Evolutionary conservation across 2,797 vertebrate genomes (phyloP).

Genomic region (Typhlichthys eigenmanni): DNA sequence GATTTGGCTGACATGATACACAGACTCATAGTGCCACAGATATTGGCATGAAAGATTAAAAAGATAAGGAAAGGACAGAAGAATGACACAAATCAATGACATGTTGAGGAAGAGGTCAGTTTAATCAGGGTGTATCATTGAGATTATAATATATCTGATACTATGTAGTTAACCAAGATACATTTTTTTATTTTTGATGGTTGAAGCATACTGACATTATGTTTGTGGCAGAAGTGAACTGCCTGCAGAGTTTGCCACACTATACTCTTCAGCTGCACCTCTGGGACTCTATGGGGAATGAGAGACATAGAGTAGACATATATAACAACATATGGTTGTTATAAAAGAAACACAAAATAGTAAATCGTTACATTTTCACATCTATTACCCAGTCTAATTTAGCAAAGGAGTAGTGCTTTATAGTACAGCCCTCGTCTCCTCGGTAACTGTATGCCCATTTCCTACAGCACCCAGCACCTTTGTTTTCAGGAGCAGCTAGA

Average conservation of each 20-base stretch:
- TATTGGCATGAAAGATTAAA: neutral
- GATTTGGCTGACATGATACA: slow-evolving; percentile 23
- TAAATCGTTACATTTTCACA: slow-evolving; percentile 14
- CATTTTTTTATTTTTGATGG: neutral
- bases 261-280: slow-evolving; percentile 90
- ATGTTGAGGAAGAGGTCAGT: too few relatives aligned
- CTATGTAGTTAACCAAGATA: neutral
- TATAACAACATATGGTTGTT: slow-evolving; percentile 17
- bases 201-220: slow-evolving; percentile 75
- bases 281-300: slow-evolving; percentile 80
- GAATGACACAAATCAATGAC: neutral
- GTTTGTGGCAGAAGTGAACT: slow-evolving; percentile 97
- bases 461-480: slow-evolving; percentile 66
- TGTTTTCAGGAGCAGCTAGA: slow-evolving; percentile 72
- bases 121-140: too few relatives aligned
- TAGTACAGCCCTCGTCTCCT: slow-evolving; percentile 36
- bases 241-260: slow-evolving; percentile 95
- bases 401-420: slow-evolving; percentile 35
- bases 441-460: slow-evolving; percentile 60
- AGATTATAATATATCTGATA: too few relatives aligned
- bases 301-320: slow-evolving; percentile 8
- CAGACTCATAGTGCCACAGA: slow-evolving; percentile 3
- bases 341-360: slow-evolving; percentile 14
- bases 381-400: slow-evolving; percentile 34
- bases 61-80: neutral